A percentile compares a stretch with the other conserved stretches of the same genome.
Evolutionary conservation across 2,113 vertebrate genomes (phyloP).

Genomic region (Phylloscopus whistleri): DNA sequence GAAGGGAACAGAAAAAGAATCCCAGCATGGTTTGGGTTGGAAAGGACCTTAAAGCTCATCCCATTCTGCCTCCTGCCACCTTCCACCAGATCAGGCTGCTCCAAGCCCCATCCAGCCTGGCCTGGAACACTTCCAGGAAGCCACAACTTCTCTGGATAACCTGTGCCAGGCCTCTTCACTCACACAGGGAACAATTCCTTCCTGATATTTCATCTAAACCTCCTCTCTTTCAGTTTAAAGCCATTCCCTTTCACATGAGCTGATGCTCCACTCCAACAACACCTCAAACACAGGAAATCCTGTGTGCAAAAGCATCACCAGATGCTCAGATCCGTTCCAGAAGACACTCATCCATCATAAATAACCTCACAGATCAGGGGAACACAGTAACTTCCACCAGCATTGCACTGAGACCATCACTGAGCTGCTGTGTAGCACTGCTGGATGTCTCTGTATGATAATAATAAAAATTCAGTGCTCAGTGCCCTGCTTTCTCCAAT

Average conservation of each 20-base stretch:
- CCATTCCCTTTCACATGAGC: not conserved
- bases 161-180: not conserved
- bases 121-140: not conserved
- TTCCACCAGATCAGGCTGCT: not conserved
- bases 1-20: not conserved
- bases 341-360: not conserved
- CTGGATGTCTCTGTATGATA: not conserved
- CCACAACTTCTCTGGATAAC: not conserved
- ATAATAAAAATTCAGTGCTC: not conserved
- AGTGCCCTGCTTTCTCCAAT: not conserved
- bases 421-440: not conserved
- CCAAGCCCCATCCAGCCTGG: not conserved
- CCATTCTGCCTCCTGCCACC: not conserved
- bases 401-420: not conserved
- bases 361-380: not conserved
- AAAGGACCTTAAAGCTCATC: not conserved
- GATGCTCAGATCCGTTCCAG: not conserved
- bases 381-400: not conserved
- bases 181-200: not conserved
- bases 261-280: accelerated
- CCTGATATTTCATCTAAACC: not conserved
- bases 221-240: not conserved
- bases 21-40: not conserved
- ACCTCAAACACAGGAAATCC: not conserved
- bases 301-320: not conserved